Percentiles rank a stretch among this genome's conserved stretches.
Evolutionary conservation across 2,888 invertebrate genomes (phyloP).

Genomic region (Strigamia crassipes): DNA sequence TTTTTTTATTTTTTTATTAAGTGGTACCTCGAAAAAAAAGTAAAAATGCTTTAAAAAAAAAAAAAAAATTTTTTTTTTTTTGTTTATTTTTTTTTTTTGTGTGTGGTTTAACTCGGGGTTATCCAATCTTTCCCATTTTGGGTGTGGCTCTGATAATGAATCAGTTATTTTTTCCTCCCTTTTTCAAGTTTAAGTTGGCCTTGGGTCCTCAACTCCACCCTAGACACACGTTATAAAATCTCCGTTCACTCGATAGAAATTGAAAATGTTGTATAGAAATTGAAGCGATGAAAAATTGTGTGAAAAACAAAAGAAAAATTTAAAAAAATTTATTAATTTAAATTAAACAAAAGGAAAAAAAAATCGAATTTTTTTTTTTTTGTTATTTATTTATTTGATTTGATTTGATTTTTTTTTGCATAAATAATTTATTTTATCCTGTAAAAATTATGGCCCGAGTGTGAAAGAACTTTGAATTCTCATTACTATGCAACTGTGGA

Average conservation of each 20-base stretch:
- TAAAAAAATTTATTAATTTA: too few species aligned
- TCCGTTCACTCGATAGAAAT: neutral
- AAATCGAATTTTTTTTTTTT: too few species aligned
- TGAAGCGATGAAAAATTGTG: neutral
- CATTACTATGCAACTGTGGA: conserved; percentile 40
- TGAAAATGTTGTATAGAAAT: neutral
- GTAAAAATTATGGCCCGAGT: conserved; percentile 7
- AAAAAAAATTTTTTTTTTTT: too few species aligned
- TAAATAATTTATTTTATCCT: conserved; percentile 22
- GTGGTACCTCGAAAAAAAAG: neutral
- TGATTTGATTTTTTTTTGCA: neutral
- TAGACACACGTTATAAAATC: conserved; percentile 31
- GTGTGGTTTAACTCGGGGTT: neutral
- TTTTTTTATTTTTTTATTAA: neutral
- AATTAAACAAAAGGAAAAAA: too few species aligned
- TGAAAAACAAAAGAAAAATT: neutral
- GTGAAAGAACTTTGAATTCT: conserved; percentile 40
- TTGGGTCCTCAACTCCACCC: conserved; percentile 33
- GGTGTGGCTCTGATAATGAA: conserved; percentile 42
- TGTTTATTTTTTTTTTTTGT: neutral
- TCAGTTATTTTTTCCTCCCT: conserved; percentile 27
- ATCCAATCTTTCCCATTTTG: conserved; percentile 38
- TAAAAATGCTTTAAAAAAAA: conserved; percentile 13
- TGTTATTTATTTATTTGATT: too few species aligned
- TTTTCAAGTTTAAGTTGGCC: conserved; percentile 40